phyloP scores from a whole-genome alignment of 1,140 invertebrate species.

The Drosophila melanica region DNA sequence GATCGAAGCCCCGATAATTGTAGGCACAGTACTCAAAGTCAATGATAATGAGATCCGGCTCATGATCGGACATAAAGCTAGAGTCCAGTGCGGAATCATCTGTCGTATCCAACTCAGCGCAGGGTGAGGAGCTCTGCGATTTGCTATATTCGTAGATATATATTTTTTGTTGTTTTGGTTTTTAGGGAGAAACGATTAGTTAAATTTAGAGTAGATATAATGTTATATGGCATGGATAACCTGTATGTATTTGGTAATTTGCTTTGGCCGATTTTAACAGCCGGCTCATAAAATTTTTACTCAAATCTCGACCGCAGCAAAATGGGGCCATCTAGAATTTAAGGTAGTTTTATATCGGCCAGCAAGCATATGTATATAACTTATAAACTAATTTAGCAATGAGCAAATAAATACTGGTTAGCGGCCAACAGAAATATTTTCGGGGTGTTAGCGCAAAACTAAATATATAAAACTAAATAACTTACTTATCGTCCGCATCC shows the following conservation, averaged over 20 bases:
- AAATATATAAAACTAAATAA: conserved; percentile 9
- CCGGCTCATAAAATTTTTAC: conserved; percentile 45
- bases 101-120: conserved; percentile 65
- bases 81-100: conserved; percentile 70
- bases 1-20: conserved; percentile 96
- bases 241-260: conserved; percentile 60
- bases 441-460: conserved; percentile 27
- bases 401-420: conserved; percentile 56
- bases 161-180: background rate
- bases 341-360: conserved; percentile 63
- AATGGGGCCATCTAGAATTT: conserved; percentile 65
- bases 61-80: conserved; percentile 77
- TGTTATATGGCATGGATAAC: conserved; percentile 53
- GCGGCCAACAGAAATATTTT: conserved; percentile 45
- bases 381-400: conserved; percentile 43
- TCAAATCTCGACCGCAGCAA: conserved; percentile 66
- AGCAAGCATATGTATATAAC: conserved; percentile 36
- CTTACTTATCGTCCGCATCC: conserved; percentile 65
- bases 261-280: conserved; percentile 47
- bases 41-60: conserved; percentile 90
- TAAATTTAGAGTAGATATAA: conserved; percentile 1
- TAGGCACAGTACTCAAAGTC: conserved; percentile 98
- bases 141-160: conserved; percentile 34
- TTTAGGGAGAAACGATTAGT: conserved; percentile 8
- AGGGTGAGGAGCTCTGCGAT: conserved; percentile 48